phyloP scores from a whole-genome alignment of 2,888 invertebrate species.

The Cephus sareptanus region DNA sequence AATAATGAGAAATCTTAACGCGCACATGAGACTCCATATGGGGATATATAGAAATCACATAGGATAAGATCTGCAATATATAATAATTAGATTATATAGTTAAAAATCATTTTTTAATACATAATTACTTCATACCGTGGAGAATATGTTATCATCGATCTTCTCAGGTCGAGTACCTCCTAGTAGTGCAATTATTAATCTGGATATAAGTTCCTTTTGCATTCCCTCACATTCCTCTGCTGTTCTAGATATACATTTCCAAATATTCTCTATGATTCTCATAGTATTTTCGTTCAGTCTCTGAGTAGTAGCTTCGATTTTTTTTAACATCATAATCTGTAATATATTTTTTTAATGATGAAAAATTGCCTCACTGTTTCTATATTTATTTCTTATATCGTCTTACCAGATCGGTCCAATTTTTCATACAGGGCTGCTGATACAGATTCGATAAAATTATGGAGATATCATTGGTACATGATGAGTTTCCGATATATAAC shows the following conservation, averaged over 20 bases:
- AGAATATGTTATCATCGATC: slow-evolving; percentile 27
- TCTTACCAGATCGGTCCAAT: slow-evolving; percentile 50
- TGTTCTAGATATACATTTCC: slow-evolving; percentile 41
- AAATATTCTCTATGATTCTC: slow-evolving; percentile 37
- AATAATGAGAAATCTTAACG: slow-evolving; percentile 38
- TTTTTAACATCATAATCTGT: slow-evolving; percentile 28
- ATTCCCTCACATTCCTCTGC: slow-evolving; percentile 43
- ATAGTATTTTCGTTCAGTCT: slow-evolving; percentile 27
- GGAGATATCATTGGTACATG: slow-evolving; percentile 1
- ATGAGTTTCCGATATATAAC: slow-evolving; percentile 6
- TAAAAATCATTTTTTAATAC: not conserved
- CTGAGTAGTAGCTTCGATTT: slow-evolving; percentile 20
- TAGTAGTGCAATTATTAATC: slow-evolving; percentile 41
- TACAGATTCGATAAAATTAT: not conserved
- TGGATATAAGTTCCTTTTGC: slow-evolving; percentile 35
- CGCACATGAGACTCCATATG: slow-evolving; percentile 30
- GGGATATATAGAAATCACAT: not conserved
- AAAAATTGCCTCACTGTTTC: not conserved
- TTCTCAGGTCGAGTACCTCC: slow-evolving; percentile 28
- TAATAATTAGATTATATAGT: not conserved
- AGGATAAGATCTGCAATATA: not conserved
- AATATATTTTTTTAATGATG: not conserved
- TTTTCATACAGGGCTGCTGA: slow-evolving; percentile 18
- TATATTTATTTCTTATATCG: not conserved
- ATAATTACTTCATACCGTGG: slow-evolving; percentile 28